These are phyloP conservation scores for Gasterosteus aculeatus DNA, from an alignment of 2,113 vertebrate genomes.

Conservation along the genomic window DNA sequence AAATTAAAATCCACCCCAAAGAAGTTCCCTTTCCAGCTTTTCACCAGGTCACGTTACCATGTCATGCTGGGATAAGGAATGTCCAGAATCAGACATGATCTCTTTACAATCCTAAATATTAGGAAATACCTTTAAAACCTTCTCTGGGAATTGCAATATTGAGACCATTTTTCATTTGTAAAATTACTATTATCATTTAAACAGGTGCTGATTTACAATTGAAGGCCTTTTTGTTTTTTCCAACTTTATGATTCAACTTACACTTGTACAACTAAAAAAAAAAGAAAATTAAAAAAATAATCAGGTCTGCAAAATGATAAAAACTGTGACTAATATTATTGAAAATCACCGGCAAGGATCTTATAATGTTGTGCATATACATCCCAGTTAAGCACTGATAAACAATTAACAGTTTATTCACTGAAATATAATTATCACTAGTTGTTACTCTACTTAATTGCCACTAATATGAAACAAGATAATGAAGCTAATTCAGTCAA, in stretches of 20 bases:
- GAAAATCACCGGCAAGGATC: background rate
- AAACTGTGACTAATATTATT: slow-evolving; percentile 1
- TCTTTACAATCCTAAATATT: slow-evolving; percentile 75
- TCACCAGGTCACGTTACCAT: background rate
- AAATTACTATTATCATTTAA: background rate
- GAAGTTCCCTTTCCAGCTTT: slow-evolving; percentile 3
- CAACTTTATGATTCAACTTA: slow-evolving; percentile 15
- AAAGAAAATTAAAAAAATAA: background rate
- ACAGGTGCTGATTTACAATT: background rate
- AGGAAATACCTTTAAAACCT: slow-evolving; percentile 60
- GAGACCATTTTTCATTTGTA: background rate
- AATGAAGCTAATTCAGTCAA: background rate
- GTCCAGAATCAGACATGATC: slow-evolving; percentile 35
- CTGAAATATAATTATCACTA: background rate
- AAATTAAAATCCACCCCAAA: slow-evolving; percentile 21
- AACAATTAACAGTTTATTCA: slow-evolving; percentile 2
- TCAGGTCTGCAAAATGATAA: background rate
- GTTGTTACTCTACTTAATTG: slow-evolving; percentile 8
- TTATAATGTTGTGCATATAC: slow-evolving; percentile 9
- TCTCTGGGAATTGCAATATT: slow-evolving; percentile 8
- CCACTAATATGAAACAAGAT: background rate
- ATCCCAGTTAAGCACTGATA: slow-evolving; percentile 9
- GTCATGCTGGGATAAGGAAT: slow-evolving; percentile 18
- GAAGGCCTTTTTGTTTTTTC: slow-evolving; percentile 22
- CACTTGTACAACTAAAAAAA: background rate